These are phyloP conservation scores for Astyanax mexicanus DNA, from an alignment of 2,797 vertebrate species.

Conservation along the genomic window DNA sequence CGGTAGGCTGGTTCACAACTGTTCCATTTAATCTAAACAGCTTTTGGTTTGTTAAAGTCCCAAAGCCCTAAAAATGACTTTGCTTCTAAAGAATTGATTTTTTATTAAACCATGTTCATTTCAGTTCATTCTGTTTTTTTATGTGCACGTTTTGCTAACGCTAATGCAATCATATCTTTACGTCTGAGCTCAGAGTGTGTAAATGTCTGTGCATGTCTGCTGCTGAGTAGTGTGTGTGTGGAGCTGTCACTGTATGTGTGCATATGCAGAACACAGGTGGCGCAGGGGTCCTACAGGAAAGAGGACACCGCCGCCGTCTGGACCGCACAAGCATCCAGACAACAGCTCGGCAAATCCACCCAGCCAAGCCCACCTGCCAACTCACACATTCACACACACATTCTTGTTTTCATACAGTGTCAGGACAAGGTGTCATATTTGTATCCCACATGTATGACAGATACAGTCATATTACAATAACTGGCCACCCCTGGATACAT, in stretches of 20 bases:
- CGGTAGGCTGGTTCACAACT: too few relatives aligned
- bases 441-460: too few relatives aligned
- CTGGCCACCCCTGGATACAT: too few relatives aligned
- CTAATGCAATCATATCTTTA: too few relatives aligned
- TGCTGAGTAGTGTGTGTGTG: not conserved
- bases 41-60: too few relatives aligned
- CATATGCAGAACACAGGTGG: slow-evolving; percentile 48
- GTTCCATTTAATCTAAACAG: too few relatives aligned
- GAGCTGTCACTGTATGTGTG: slow-evolving; percentile 1
- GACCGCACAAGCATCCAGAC: slow-evolving; percentile 76
- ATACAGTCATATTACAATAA: too few relatives aligned
- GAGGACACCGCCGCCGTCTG: slow-evolving; percentile 70
- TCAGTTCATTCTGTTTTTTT: not conserved
- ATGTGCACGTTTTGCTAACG: too few relatives aligned
- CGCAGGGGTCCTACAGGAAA: slow-evolving; percentile 53
- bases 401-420: slow-evolving; percentile 6
- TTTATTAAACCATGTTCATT: too few relatives aligned
- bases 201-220: not conserved
- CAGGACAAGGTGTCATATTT: not conserved
- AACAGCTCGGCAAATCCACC: slow-evolving; percentile 73
- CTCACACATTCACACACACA: slow-evolving; percentile 48
- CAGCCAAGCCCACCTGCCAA: slow-evolving; percentile 64
- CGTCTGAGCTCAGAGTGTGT: not conserved
- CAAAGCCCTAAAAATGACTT: too few relatives aligned
- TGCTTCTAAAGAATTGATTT: too few relatives aligned